Evolutionary conservation across 2,888 invertebrate genomes (phyloP), one percentile per base, ranked within the genome.

Genomic region (Calliscelio sp.): DNA sequence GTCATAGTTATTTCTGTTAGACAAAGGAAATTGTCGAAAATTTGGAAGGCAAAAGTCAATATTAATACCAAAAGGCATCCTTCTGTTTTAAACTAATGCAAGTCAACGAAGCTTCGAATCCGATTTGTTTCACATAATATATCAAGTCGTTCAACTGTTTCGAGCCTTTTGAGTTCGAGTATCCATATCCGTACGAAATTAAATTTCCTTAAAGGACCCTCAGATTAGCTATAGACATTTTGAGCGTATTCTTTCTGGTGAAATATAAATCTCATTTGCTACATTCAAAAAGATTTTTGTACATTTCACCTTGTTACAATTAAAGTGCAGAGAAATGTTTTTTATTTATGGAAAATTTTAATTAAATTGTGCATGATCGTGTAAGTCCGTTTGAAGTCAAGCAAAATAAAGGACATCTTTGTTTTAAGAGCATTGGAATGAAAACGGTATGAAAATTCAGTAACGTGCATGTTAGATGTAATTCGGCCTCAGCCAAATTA

Each of bases 401-500:
- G n/a, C n/a, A n/a, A 44, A 32, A 65, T 6, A 75, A 55, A 57
- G 22, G 38, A 46, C 11, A 38, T 16, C 55, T 24, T 59, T 78
- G 68, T 16, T 63, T 55, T 53, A 24, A 5, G 11, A 24, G 14
- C 51, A 68, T 59, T 46, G 46, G 55, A 68, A 77, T 68, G 68
- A 51, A 68, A 77, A 77, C 49, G 49, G 35, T 28, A 68, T 49
- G 38, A 78, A 70, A 78, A 70, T 78, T 14, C 59, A 57, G 49
- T 65, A 38, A 49, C 73, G 57, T 59, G 71, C 73, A 70, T 66
- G 65, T 49, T 80, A 46, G 35, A 73, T 73, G 71, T 73, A 80
- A 73, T 80, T 80, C 18, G 49, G 38, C 38, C 66, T 14, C 38
- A 44, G 41, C 20, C 44, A 68, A 71, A 65, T 70, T 71, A 71